Percentiles rank a stretch among this genome's conserved stretches.
These are phyloP conservation scores for Lepidurus apus DNA, from an alignment of 1,140 invertebrate species.

Conservation along the genomic window DNA sequence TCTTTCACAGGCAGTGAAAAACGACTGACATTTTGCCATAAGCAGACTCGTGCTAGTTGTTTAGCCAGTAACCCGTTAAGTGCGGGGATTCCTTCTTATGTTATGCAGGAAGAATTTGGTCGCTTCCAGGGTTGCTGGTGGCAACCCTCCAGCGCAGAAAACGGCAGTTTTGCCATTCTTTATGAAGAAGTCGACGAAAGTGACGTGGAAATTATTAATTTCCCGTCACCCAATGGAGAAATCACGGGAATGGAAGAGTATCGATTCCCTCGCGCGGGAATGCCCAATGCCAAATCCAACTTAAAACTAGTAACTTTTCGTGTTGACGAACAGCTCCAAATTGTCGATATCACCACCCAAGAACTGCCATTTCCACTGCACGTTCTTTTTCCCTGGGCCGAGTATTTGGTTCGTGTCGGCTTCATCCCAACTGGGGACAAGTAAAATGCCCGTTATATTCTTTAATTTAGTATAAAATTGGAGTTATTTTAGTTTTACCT, in stretches of 20 bases:
- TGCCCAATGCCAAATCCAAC: conserved; percentile 79
- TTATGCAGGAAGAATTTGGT: conserved; percentile 97
- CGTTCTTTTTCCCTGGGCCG: conserved; percentile 80
- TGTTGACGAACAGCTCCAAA: conserved; percentile 58
- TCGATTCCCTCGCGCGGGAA: conserved; percentile 81
- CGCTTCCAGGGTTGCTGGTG: conserved; percentile 96
- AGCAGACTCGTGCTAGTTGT: conserved; percentile 49
- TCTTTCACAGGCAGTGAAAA: conserved; percentile 47
- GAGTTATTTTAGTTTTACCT: too few species aligned
- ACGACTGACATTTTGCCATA: conserved; percentile 75
- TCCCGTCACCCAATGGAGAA: conserved; percentile 70
- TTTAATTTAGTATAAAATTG: not conserved
- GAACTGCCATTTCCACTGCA: conserved; percentile 65
- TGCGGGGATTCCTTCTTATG: conserved; percentile 90
- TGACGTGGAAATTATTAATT: conserved; percentile 83
- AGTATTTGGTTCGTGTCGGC: conserved; percentile 87
- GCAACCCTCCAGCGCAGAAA: conserved; percentile 63
- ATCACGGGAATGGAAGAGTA: conserved; percentile 80
- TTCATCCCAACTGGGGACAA: conserved; percentile 84
- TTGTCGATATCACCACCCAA: conserved; percentile 58
- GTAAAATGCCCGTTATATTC: conserved; percentile 53
- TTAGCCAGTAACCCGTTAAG: conserved; percentile 76
- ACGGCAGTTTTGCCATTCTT: conserved; percentile 77
- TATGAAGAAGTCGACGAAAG: conserved; percentile 96
- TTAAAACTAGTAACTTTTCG: conserved; percentile 83